A percentile compares a stretch with the other conserved stretches of the same genome.
Evolutionary conservation across 35 echinoderm and acorn worm species (phyloP).

Genomic region (Ophioderma brevispina): DNA sequence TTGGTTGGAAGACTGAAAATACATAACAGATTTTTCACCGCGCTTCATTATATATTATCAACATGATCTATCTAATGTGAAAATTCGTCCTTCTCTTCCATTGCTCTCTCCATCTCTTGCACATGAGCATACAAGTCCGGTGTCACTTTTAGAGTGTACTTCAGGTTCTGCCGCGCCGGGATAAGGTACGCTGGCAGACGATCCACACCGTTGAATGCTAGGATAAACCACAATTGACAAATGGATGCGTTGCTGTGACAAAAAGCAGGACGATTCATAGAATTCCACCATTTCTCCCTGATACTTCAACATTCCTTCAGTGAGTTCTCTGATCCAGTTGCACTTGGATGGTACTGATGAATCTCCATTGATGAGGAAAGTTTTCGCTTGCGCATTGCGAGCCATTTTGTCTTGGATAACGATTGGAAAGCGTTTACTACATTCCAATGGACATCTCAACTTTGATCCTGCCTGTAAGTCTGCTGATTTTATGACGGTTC

Average conservation of each 20-base stretch:
- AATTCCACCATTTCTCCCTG: conserved; percentile 95
- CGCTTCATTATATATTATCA: no score
- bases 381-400: conserved; percentile 88
- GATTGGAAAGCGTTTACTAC: conserved; percentile 86
- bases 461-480: conserved; percentile 63
- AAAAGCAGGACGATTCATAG: conserved; percentile 90
- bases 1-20: no score
- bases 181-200: conserved; percentile 64
- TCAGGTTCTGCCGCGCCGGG: conserved; percentile 75
- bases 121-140: conserved; percentile 84
- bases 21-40: no score
- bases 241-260: conserved; percentile 79
- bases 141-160: conserved; percentile 82
- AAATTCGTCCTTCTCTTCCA: conserved; percentile 53
- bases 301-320: conserved; percentile 98
- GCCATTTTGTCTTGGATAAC: conserved; percentile 97
- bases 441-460: conserved; percentile 98
- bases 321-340: conserved; percentile 83
- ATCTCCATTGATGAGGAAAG: conserved; percentile 95
- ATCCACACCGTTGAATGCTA: conserved; percentile 86
- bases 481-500: conserved; percentile 89
- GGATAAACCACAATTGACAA: conserved; percentile 82
- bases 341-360: conserved; percentile 74
- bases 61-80: no score
- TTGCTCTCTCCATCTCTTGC: conserved; percentile 36